These are phyloP conservation scores for Catostylus mosaicus DNA, from an alignment of 30 jellyfish, hydroid and myxozoan species.

Conservation along the genomic window DNA sequence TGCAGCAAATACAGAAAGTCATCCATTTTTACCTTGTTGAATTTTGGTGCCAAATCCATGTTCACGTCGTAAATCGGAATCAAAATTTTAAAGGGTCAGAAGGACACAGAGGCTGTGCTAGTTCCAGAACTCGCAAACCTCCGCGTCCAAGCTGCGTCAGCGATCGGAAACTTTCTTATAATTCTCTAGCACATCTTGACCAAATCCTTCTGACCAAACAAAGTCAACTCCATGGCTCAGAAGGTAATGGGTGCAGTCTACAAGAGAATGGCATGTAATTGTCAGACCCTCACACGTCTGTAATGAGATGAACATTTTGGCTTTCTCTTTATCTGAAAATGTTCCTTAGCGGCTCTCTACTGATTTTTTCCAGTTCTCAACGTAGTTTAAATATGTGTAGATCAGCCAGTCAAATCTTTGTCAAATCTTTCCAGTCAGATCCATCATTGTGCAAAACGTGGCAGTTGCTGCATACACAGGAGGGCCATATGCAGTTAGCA, in stretches of 20 bases:
- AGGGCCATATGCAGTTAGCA: slow-evolving; percentile 55
- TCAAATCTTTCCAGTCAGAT: slow-evolving; percentile 36
- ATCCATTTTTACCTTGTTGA: no score
- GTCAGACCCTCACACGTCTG: slow-evolving; percentile 50
- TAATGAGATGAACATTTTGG: slow-evolving; percentile 38
- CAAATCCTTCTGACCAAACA: slow-evolving; percentile 39
- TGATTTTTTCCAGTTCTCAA: slow-evolving; percentile 29
- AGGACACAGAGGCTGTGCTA: no score
- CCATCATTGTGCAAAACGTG: slow-evolving; percentile 63
- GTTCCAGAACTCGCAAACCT: no score
- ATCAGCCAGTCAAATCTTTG: slow-evolving; percentile 28
- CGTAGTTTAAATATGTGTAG: not conserved
- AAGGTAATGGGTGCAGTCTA: slow-evolving; percentile 38
- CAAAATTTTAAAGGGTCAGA: no score
- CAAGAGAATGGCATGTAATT: slow-evolving; percentile 28
- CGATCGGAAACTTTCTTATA: no score
- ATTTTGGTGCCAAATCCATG: no score
- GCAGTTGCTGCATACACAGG: slow-evolving; percentile 66
- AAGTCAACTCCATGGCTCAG: slow-evolving; percentile 28
- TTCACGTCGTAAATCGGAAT: no score
- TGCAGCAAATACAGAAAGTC: no score
- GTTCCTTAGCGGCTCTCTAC: slow-evolving; percentile 21
- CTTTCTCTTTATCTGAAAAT: slow-evolving; percentile 17
- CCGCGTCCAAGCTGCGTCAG: no score
- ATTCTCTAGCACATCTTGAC: slow-evolving; percentile 32